Percentiles rank a stretch among this genome's conserved stretches.
phyloP scores from a whole-genome alignment of 2,797 vertebrate genomes.

The Hafferia zeledoni region DNA sequence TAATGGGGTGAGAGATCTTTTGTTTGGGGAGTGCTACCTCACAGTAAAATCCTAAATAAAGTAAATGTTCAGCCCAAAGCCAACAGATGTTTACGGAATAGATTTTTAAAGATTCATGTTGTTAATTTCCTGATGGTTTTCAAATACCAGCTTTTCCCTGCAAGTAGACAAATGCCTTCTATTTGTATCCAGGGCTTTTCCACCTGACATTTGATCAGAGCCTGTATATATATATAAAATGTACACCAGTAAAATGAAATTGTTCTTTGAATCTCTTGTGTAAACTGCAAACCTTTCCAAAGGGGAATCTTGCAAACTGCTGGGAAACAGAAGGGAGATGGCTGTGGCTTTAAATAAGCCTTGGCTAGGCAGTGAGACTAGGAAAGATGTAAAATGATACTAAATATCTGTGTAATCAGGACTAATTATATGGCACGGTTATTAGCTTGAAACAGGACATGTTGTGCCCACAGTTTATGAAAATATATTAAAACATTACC shows the following conservation, averaged over 20 bases:
- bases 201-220: conserved; percentile 14
- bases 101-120: conserved; percentile 30
- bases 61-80: background rate
- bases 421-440: conserved; percentile 59
- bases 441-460: conserved; percentile 64
- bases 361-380: background rate
- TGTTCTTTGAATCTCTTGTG: background rate
- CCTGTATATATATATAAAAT: background rate
- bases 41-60: background rate
- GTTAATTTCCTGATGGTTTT: conserved; percentile 39
- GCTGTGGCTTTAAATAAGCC: conserved; percentile 36
- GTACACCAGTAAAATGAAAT: background rate
- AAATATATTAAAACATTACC: conserved; percentile 62
- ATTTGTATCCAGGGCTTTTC: background rate
- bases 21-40: background rate
- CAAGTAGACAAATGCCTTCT: conserved; percentile 1
- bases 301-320: background rate
- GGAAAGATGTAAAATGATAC: conserved; percentile 45
- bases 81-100: conserved; percentile 14
- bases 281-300: background rate
- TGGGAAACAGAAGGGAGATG: conserved; percentile 12
- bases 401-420: conserved; percentile 63
- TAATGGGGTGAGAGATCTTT: background rate
- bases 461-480: conserved; percentile 65
- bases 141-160: background rate